Evolutionary conservation across 1,140 invertebrate genomes (phyloP), one percentile per base, ranked within the genome.

Genomic region (Saccostrea glomerata): DNA sequence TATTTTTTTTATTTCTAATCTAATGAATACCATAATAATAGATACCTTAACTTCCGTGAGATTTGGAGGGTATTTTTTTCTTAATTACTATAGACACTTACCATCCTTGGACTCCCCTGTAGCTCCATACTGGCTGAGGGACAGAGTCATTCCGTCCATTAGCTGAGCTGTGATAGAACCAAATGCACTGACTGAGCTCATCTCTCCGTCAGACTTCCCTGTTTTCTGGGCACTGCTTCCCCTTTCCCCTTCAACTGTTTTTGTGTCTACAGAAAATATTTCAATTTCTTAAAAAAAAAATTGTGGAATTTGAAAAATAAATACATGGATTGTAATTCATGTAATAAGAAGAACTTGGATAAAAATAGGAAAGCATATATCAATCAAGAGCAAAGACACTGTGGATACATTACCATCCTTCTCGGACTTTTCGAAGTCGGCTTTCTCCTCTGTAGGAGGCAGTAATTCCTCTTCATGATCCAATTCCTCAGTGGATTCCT

Each of bases 51-150:
- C 2, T n/a, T n/a, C n/a, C n/a, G n/a, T n/a, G n/a, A n/a, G n/a
- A n/a, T n/a, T n/a, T n/a, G n/a, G n/a, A n/a, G n/a, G n/a, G n/a
- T n/a, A n/a, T n/a, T n/a, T n/a, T n/a, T n/a, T n/a, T n/a, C n/a
- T n/a, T n/a, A n/a, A n/a, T n/a, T n/a, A n/a, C n/a, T n/a, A n/a
- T n/a, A n/a, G n/a, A n/a, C n/a, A n/a, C n/a, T n/a, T n/a, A n/a
- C 92, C 90, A 87, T 91, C 92, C 55, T 87, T 73, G 15, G 93
- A 91, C 84, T 91, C 89, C 85, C 94, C 94, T 40, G 87, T 90
- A 0, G 91, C 88, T 17, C 94, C 94, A 92, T 93, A 95, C 86
- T 92, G 91, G 89, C 94, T 94, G n/a, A 94, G 87, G 13, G 94
- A 89, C 40, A 95, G 88, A 11, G 88, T 89, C 93, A 95, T 94